A percentile compares a stretch with the other conserved stretches of the same genome.
Evolutionary conservation across 2,113 vertebrate species (phyloP).

Genomic region (Ceyx melanurus): DNA sequence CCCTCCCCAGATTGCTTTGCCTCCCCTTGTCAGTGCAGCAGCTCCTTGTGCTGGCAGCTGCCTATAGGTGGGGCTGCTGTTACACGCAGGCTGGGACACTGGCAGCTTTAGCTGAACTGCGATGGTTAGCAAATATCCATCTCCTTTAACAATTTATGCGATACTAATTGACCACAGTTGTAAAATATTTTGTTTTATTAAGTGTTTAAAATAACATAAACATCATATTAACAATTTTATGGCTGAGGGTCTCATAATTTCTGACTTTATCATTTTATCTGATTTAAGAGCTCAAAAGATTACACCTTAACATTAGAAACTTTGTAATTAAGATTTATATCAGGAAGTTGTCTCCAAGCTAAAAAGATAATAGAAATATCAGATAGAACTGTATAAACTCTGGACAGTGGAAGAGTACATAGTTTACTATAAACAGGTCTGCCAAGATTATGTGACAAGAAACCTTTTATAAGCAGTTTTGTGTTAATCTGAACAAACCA

Average conservation of each 20-base stretch:
- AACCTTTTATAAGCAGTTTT: background rate
- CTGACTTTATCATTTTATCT: background rate
- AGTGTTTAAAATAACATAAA: conserved; percentile 69
- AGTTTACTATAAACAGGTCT: conserved; percentile 31
- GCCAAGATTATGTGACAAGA: background rate
- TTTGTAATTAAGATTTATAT: conserved; percentile 37
- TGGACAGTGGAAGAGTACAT: background rate
- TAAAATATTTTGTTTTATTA: conserved; percentile 72
- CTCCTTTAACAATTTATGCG: background rate
- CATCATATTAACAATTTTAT: conserved; percentile 60
- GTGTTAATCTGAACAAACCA: background rate
- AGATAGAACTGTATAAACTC: conserved; percentile 47
- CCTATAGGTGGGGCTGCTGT: background rate
- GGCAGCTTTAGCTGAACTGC: background rate
- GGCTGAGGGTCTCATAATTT: conserved; percentile 42
- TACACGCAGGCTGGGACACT: fast-evolving
- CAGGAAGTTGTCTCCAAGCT: conserved; percentile 36
- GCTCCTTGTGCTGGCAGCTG: background rate
- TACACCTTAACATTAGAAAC: conserved; percentile 53
- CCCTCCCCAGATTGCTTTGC: background rate
- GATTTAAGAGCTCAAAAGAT: conserved; percentile 50
- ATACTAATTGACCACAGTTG: background rate
- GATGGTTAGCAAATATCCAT: background rate
- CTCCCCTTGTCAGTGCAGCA: background rate
- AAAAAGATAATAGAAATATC: conserved; percentile 63